phyloP scores from a whole-genome alignment of 2,797 vertebrate species.

The Chelmon rostratus region DNA sequence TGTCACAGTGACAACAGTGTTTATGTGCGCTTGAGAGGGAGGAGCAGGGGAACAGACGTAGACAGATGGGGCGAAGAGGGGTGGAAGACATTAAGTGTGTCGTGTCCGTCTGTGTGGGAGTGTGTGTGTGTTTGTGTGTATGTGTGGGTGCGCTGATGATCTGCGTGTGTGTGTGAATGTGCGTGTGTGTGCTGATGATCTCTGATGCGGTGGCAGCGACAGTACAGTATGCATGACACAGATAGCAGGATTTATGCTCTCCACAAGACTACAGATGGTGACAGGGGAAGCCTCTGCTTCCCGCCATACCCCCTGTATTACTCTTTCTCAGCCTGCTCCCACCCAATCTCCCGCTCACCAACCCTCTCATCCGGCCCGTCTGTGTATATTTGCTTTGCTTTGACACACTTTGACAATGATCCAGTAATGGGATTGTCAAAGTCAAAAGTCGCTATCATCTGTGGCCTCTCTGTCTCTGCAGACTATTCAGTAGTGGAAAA shows the following conservation, averaged over 20 bases:
- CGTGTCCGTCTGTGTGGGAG: conserved; percentile 62
- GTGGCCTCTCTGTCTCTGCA: conserved; percentile 37
- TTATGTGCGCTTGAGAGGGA: conserved; percentile 56
- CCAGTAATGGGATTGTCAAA: conserved; percentile 67
- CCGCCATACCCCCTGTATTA: conserved; percentile 43
- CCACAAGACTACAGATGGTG: conserved; percentile 73
- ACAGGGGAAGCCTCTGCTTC: conserved; percentile 72
- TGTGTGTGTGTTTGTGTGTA: conserved; percentile 27
- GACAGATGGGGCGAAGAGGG: conserved; percentile 79
- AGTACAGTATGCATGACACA: conserved; percentile 80
- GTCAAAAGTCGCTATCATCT: conserved; percentile 59
- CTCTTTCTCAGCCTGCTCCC: conserved; percentile 31
- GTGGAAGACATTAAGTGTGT: conserved; percentile 77
- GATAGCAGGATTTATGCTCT: conserved; percentile 80
- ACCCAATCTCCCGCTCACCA: conserved; percentile 34
- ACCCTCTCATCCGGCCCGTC: conserved; percentile 38
- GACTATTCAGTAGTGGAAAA: conserved; percentile 26
- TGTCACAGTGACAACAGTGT: conserved; percentile 63
- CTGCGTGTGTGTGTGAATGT: background rate
- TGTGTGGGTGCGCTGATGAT: conserved; percentile 14
- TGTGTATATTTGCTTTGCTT: conserved; percentile 68
- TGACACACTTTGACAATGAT: conserved; percentile 66
- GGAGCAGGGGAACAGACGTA: conserved; percentile 66
- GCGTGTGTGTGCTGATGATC: conserved; percentile 66
- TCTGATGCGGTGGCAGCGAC: conserved; percentile 68